These are phyloP conservation scores for Lampris megalopsis DNA, from an alignment of 2,113 vertebrate genomes.

Conservation along the genomic window DNA sequence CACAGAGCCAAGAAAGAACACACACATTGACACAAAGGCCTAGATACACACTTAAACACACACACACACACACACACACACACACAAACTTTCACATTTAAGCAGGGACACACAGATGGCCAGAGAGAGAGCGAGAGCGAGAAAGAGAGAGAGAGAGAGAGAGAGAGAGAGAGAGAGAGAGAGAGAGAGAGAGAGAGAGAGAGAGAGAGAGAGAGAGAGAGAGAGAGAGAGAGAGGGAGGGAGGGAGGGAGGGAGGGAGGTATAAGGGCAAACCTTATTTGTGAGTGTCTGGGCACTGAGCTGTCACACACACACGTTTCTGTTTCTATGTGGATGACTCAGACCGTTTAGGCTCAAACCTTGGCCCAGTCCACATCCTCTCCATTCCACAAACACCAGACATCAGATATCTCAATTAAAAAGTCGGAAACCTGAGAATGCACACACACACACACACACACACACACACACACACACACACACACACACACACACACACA, in stretches of 20 bases:
- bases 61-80: constrained; percentile 13
- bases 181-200: neutral
- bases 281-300: constrained; percentile 49
- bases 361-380: constrained; percentile 70
- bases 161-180: neutral
- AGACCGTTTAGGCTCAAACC: constrained; percentile 64
- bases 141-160: neutral
- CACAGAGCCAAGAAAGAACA: neutral
- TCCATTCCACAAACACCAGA: constrained; percentile 55
- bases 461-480: constrained; percentile 17
- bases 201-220: constrained; percentile 23
- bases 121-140: no score
- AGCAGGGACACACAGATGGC: no score
- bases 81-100: neutral
- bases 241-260: no score
- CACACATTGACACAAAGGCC: constrained; percentile 1
- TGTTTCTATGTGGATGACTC: constrained; percentile 46
- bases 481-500: constrained; percentile 14
- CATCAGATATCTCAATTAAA: constrained; percentile 77
- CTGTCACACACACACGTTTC: constrained; percentile 47
- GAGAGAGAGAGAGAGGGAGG: no score
- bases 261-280: constrained; percentile 42
- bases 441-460: constrained; percentile 35
- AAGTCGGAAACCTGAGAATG: constrained; percentile 59
- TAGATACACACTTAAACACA: constrained; percentile 19